Percentiles rank a stretch among this genome's conserved stretches.
Evolutionary conservation across 2,888 invertebrate genomes (phyloP).

Genomic region (Himalopsyche tibetana): DNA sequence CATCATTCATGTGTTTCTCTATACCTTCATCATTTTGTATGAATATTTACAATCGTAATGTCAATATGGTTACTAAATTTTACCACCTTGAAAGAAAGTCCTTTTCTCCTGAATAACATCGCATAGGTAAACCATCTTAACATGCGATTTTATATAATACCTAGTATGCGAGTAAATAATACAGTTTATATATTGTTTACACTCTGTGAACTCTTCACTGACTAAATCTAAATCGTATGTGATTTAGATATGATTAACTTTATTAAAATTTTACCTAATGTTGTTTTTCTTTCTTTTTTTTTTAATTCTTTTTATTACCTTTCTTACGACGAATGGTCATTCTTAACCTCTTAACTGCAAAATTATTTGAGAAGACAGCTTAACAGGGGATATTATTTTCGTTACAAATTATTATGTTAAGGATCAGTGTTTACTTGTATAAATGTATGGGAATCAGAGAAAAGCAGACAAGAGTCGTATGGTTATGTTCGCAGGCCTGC

Average conservation of each 20-base stretch:
- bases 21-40: constrained; percentile 38
- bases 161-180: too few relatives aligned
- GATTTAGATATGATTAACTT: constrained; percentile 4
- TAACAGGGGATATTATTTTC: constrained; percentile 23
- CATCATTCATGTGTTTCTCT: constrained; percentile 39
- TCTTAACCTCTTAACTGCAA: background rate
- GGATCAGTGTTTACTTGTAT: constrained; percentile 15
- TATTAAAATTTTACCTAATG: background rate
- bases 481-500: constrained; percentile 90
- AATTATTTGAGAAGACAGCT: background rate
- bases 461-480: constrained; percentile 67
- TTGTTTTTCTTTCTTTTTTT: background rate
- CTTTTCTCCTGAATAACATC: background rate
- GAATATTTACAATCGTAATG: constrained; percentile 21
- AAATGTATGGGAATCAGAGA: constrained; percentile 51
- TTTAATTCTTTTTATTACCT: background rate
- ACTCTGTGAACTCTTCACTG: too few relatives aligned
- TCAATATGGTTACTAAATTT: constrained; percentile 5
- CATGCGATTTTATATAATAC: too few relatives aligned
- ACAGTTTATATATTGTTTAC: too few relatives aligned
- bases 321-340: background rate
- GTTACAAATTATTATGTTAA: constrained; percentile 28
- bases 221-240: background rate
- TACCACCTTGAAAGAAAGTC: background rate
- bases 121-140: background rate